Base-by-base conservation (phyloP, 1,140 invertebrate species). In the Drosophila sechellia region DNA sequence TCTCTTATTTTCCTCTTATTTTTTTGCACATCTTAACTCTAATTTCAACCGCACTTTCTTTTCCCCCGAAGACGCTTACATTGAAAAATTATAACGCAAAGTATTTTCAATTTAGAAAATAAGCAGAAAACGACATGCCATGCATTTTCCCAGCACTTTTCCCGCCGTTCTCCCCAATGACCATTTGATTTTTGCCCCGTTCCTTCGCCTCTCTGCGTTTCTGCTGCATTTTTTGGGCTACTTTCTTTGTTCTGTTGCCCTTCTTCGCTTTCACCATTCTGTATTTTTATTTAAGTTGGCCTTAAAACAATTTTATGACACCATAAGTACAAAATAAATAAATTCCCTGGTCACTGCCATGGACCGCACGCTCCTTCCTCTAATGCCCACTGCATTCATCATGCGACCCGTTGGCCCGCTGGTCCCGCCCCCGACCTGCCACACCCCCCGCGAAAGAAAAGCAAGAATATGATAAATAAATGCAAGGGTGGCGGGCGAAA, bases 291-390 rank as follows among this genome's bases (percentile, higher is more conserved):
- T 81, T 77, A 89, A 87, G 70, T 89, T 87, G 70, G 83, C 84
- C 83, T 83, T 87, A 89, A 87, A 87, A 87, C 79, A 87, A 89
- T 87, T 87, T 87, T 87, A 87, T 87, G 83, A 89, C 84, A 87
- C 79, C 79, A 79, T 89, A 87, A 87, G 83, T 89, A 87, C 84
- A 89, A 87, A 89, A 87, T 76, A 87, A 87, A 87, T 87, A 87
- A 87, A 87, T 87, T 87, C 79, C 40, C 59, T 78, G 69, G 79
- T 46, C 64, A 74, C 70, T 61, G 48, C 43, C 37, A 49, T 34
- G 46, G 40, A 42, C 40, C n/a, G 68, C 63, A 35, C 65, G 80
- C 75, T 65, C 15, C 58, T 46, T 70, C 65, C 55, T 64, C 81
- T 81, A 86, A 86, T 86, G 83, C 75, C 69, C 74, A 81, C 81